These are phyloP conservation scores for Rhagoletis zephyria DNA, from an alignment of 1,140 invertebrate species.

Conservation along the genomic window DNA sequence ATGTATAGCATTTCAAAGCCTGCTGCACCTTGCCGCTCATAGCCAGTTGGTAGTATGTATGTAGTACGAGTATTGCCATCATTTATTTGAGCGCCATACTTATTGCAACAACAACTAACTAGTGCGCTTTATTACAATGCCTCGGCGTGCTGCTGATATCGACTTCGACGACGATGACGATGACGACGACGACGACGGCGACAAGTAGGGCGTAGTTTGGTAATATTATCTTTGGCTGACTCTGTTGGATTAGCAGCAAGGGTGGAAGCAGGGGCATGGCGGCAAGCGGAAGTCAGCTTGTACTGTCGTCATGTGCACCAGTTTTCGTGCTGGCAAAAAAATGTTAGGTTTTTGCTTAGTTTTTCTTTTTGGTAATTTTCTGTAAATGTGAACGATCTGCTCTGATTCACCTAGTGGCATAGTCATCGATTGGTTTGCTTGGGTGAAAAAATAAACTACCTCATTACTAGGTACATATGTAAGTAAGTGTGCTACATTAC, in stretches of 20 bases:
- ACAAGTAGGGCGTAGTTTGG: neutral
- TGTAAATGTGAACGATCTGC: neutral
- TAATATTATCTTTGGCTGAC: neutral
- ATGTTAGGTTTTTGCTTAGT: neutral
- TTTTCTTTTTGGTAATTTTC: neutral
- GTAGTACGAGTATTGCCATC: neutral
- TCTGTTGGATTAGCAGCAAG: neutral
- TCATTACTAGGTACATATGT: too few species aligned
- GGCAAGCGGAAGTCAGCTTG: constrained; percentile 29
- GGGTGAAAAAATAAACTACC: neutral
- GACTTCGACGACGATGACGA: neutral
- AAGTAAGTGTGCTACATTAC: too few species aligned
- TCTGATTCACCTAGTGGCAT: constrained; percentile 30
- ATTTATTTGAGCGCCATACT: neutral
- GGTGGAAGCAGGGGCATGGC: neutral
- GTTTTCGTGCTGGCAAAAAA: neutral
- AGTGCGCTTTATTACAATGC: neutral
- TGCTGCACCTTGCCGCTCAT: neutral
- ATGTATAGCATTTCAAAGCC: neutral
- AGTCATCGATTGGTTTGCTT: neutral
- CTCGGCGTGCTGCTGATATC: neutral
- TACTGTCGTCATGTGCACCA: constrained; percentile 20
- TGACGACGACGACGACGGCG: too few species aligned
- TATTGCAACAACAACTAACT: constrained; percentile 32
- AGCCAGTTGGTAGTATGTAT: neutral